Evolutionary conservation across 2,797 vertebrate species (phyloP), one percentile per base, ranked within the genome.

Genomic region (Brachymystax lenok): DNA sequence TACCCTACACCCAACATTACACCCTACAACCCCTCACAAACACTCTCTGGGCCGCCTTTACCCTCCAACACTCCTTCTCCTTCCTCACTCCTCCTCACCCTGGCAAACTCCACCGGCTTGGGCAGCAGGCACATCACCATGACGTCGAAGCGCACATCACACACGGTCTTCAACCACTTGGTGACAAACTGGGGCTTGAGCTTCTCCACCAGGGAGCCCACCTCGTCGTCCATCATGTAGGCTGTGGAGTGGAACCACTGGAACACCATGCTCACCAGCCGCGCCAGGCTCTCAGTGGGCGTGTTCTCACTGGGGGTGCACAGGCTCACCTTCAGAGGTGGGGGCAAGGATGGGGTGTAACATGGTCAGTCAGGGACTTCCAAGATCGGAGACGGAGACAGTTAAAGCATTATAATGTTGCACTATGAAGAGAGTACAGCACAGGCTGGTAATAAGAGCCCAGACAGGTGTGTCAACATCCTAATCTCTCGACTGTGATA

Each of bases 71-170:
- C 35, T 27, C 27, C 4, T 69, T 94, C 95, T 92, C 99, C 98
- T 94, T 96, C 40, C 46, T 19, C 21, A 14, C 10, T 1, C 16
- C 30, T 56, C 84, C 95, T 95, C 92, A 99, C 98, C 94, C 97
- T 94, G 79, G 98, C 98, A 90, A 99, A 99, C 82, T 99, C 98
- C 90, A 98, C 97, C 8, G 98, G 98, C 89, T 99, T 99, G 81
- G 98, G 98, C 91, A 99, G 94, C 79, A 99, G 94, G 87, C 98
- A 99, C 98, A 99, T 99, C 89, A 99, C 98, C 98, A 99, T 99
- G 86, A 99, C 98, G 76, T 99, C 98, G 83, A 99, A 99, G 24
- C 98, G 95, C 76, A 99, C 96, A 76, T 99, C 98, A 67, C 98
- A 99, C 72, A 99, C 98, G 0, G 97, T 98, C 92, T 99, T 99